A percentile compares a stretch with the other conserved stretches of the same genome.
These are phyloP conservation scores for Lophochroa leadbeateri DNA, from an alignment of 2,113 vertebrate genomes.

Conservation along the genomic window DNA sequence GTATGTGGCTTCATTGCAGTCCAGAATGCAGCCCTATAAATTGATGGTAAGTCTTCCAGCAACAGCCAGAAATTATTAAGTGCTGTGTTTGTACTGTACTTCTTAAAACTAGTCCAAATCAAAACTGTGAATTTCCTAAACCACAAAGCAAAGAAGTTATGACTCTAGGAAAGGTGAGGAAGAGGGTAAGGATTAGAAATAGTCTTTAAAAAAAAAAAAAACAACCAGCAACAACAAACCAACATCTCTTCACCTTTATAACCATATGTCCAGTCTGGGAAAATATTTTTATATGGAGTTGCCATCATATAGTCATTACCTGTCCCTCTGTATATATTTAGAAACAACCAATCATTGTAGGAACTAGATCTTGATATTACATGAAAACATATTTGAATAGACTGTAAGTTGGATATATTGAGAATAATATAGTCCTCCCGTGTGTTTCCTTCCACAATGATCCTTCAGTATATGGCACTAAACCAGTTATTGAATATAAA, in stretches of 20 bases:
- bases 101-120: background rate
- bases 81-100: background rate
- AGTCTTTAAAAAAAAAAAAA: background rate
- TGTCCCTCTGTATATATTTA: background rate
- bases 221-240: background rate
- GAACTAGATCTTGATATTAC: background rate
- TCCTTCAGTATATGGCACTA: background rate
- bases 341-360: background rate
- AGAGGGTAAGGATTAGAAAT: background rate
- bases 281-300: background rate
- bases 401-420: background rate
- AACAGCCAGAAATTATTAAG: background rate
- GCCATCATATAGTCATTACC: background rate
- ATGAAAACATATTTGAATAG: background rate
- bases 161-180: background rate
- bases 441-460: background rate
- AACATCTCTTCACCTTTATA: background rate
- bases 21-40: background rate
- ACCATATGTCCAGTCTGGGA: background rate
- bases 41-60: background rate
- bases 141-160: background rate
- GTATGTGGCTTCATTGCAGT: background rate
- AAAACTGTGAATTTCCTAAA: background rate
- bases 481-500: background rate
- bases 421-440: background rate